Evolutionary conservation across 2,888 invertebrate species (phyloP).

Genomic region (Heteropelma amictum): DNA sequence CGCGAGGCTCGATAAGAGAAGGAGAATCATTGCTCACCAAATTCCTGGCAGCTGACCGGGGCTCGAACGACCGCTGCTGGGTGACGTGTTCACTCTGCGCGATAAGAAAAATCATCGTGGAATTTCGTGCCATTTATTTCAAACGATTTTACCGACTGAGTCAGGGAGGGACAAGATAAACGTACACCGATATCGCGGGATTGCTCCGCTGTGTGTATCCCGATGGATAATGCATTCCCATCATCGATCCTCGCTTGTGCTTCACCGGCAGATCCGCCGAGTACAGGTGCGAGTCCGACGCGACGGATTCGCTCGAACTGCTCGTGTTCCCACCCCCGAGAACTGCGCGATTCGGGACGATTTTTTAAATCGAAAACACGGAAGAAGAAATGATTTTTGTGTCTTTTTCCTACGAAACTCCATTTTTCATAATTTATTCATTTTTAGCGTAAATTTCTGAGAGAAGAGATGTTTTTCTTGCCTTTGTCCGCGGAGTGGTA

Average conservation of each 20-base stretch:
- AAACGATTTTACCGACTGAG: too few species aligned
- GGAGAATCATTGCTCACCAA: slow-evolving; percentile 71
- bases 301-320: slow-evolving; percentile 92
- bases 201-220: slow-evolving; percentile 77
- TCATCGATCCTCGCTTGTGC: slow-evolving; percentile 80
- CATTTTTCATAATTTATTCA: too few species aligned
- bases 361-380: too few species aligned
- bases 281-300: slow-evolving; percentile 79
- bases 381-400: background rate
- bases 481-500: slow-evolving; percentile 75
- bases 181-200: slow-evolving; percentile 78
- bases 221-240: slow-evolving; percentile 78
- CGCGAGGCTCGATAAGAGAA: background rate
- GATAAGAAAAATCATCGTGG: slow-evolving; percentile 30
- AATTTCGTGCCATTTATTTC: too few species aligned
- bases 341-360: too few species aligned
- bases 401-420: background rate
- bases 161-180: slow-evolving; percentile 47
- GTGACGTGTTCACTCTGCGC: slow-evolving; percentile 71
- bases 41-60: slow-evolving; percentile 75
- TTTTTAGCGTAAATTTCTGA: too few species aligned
- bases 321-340: slow-evolving; percentile 80
- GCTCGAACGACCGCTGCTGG: slow-evolving; percentile 76
- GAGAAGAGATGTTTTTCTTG: too few species aligned
- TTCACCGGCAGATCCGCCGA: slow-evolving; percentile 76